Evolutionary conservation across 1,140 invertebrate genomes (phyloP), one percentile per base, ranked within the genome.

Genomic region (Drosophila subobscura): DNA sequence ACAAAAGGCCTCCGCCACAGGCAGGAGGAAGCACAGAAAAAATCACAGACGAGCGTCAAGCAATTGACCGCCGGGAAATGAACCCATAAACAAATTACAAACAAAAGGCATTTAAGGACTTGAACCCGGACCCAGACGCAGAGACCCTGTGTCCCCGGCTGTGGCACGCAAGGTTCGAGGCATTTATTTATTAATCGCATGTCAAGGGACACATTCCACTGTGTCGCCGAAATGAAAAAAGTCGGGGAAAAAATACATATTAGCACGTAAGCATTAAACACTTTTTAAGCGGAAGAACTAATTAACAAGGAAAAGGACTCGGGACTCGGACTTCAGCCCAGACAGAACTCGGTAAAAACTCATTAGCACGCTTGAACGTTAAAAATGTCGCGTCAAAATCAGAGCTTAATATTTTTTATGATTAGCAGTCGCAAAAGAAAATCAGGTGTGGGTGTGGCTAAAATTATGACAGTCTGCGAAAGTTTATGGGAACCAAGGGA

Each of bases 61-160:
- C 78, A 89, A 90, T 90, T 90, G 89, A 90, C 89, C 89, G 89
- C 80, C 83, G 89, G 89, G 89, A 90, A 85, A 90, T 90, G 89
- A 90, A 90, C 89, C 89, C 89, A 90, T 90, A 89, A 90, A 83
- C 79, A 77, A 83, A 79, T 77, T 77, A 88, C 71, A 57, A 72
- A 63, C 68, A 65, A 81, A 80, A 71, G 72, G 67, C 79, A 75
- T 66, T 77, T 80, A 77, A 80, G 75, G 75, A 76, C 74, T 37
- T 37, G 33, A 37, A 37, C 33, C 33, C 10, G 33, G 33, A 12
- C 33, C 33, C 33, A 12, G 33, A 37, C 33, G 4, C 1, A 12
- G 10, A 37, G 0, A 3, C 10, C 16, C 16, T 20, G 16, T 1
- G 16, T 20, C 3, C 3, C 4, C 71, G 45, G 22, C 59, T n/a